phyloP scores from a whole-genome alignment of 2,797 vertebrate species.

The Sciurus vulgaris region DNA sequence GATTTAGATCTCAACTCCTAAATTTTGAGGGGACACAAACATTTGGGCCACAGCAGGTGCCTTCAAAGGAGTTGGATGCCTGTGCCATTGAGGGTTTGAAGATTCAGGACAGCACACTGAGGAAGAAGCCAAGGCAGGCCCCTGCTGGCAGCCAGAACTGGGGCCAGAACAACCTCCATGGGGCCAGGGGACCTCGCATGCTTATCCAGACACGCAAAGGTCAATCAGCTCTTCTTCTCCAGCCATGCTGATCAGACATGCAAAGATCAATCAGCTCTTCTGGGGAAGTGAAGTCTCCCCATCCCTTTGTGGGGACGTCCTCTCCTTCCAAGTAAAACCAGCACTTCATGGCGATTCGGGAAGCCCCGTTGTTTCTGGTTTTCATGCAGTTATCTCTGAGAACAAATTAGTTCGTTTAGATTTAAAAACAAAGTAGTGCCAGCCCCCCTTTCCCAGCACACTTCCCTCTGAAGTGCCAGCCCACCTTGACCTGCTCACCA shows the following conservation, averaged over 20 bases:
- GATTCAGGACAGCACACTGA: background rate
- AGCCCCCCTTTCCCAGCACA: background rate
- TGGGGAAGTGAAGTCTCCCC: too few relatives aligned
- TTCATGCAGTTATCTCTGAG: background rate
- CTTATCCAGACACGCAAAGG: too few relatives aligned
- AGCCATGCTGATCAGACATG: too few relatives aligned
- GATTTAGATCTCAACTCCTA: background rate
- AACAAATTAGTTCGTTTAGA: background rate
- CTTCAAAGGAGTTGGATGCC: background rate
- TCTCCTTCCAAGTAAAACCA: background rate
- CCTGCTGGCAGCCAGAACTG: background rate
- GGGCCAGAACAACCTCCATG: accelerated
- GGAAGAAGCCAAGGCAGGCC: background rate
- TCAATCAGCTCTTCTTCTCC: background rate
- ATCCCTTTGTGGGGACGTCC: background rate
- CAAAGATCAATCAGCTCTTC: background rate
- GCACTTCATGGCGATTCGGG: too few relatives aligned
- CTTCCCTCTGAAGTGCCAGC: background rate
- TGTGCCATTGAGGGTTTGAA: background rate
- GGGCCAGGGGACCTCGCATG: background rate
- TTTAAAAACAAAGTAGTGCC: background rate
- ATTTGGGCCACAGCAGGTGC: background rate
- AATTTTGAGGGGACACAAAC: background rate
- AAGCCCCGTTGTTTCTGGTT: background rate
- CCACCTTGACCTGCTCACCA: background rate